Evolutionary conservation across 2,888 invertebrate genomes (phyloP).

Genomic region (Diarsia mendica): DNA sequence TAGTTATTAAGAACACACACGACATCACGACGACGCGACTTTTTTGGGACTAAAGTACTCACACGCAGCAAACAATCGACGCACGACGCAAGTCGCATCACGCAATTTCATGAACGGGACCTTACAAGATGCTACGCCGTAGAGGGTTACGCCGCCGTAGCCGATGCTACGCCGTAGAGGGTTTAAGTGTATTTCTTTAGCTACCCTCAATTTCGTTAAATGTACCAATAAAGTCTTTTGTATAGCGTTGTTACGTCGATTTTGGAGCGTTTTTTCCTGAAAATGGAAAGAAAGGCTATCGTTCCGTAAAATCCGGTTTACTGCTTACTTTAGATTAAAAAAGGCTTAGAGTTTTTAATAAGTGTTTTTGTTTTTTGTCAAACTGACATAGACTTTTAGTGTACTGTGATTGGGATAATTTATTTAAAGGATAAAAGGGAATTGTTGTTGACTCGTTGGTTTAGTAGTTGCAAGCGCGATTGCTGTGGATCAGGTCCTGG

Average conservation of each 20-base stretch:
- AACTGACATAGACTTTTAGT: background rate
- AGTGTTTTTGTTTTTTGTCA: slow-evolving; percentile 20
- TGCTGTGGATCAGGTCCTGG: too few relatives aligned
- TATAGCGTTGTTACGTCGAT: slow-evolving; percentile 19
- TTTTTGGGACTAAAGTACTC: background rate
- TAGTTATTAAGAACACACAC: too few relatives aligned
- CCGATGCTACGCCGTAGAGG: slow-evolving; percentile 46
- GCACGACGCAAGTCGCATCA: background rate
- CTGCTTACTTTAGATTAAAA: slow-evolving; percentile 31
- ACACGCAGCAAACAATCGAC: background rate
- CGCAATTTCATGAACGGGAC: background rate
- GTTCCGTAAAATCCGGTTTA: slow-evolving; percentile 23
- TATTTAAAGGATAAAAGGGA: background rate
- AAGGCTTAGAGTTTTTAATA: background rate
- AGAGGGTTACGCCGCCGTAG: slow-evolving; percentile 42
- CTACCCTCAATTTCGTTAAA: slow-evolving; percentile 47
- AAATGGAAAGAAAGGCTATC: slow-evolving; percentile 9
- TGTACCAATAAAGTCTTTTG: slow-evolving; percentile 43
- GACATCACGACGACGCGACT: too few relatives aligned
- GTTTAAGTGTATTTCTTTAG: slow-evolving; percentile 30
- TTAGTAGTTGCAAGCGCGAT: too few relatives aligned
- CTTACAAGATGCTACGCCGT: slow-evolving; percentile 18
- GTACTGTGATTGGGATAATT: background rate
- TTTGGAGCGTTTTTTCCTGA: slow-evolving; percentile 1
- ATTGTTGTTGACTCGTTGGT: too few relatives aligned